These are phyloP conservation scores for Enteromius treurensis DNA, from an alignment of 2,797 vertebrate genomes.

Conservation along the genomic window DNA sequence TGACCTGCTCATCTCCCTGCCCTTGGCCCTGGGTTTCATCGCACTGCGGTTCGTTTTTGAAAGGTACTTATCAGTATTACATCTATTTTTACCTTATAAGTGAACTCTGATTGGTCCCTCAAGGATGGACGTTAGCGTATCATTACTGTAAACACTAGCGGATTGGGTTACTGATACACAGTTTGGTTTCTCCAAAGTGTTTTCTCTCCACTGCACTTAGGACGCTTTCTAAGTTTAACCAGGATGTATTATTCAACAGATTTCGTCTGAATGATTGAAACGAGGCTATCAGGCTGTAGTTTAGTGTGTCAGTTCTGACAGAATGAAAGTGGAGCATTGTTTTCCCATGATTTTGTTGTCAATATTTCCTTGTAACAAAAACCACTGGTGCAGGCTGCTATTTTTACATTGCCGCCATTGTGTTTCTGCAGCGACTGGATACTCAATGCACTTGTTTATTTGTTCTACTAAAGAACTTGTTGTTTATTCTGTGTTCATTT, in stretches of 20 bases:
- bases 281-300: not conserved
- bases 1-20: constrained; percentile 80
- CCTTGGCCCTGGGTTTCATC: constrained; percentile 80
- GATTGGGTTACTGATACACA: not conserved
- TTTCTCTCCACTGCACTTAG: not conserved
- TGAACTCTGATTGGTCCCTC: not conserved
- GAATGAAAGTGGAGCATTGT: not conserved
- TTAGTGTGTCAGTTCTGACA: not conserved
- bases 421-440: not conserved
- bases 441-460: not conserved
- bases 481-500: not conserved
- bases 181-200: not conserved
- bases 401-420: not conserved
- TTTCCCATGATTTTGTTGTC: not conserved
- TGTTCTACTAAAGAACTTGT: not conserved
- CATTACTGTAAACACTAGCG: not conserved
- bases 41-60: constrained; percentile 80
- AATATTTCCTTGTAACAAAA: not conserved
- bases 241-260: not conserved
- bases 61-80: constrained; percentile 73
- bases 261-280: not conserved
- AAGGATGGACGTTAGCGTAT: not conserved
- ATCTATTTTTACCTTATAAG: not conserved
- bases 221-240: not conserved
- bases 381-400: not conserved